These are phyloP conservation scores for Daubentonia madagascariensis DNA, from an alignment of 2,113 vertebrate species.

Conservation along the genomic window DNA sequence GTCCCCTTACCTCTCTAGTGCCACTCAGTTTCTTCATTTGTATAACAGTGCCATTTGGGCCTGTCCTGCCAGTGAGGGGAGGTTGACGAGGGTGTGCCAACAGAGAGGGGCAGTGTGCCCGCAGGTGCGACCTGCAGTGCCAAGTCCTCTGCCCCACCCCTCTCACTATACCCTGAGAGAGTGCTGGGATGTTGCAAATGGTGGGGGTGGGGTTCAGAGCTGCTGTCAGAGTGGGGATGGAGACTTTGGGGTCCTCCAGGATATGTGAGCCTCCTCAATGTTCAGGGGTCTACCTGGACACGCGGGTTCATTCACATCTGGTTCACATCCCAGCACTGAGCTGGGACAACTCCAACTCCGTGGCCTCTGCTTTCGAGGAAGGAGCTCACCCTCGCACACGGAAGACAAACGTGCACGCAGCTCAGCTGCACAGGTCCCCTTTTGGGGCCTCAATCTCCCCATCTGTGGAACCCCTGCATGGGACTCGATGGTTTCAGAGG, in stretches of 20 bases:
- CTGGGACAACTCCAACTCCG: too few species aligned
- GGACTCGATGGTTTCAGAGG: not conserved
- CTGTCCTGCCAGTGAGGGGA: not conserved
- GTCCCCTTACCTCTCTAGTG: not conserved
- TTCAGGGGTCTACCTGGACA: not conserved
- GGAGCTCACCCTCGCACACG: not conserved
- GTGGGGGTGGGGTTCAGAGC: not conserved
- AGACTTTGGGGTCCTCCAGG: not conserved
- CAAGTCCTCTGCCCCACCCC: not conserved
- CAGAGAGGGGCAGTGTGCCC: not conserved
- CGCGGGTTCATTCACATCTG: not conserved
- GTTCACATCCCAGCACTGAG: not conserved
- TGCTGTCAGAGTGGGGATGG: not conserved
- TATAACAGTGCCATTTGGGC: rapidly evolving
- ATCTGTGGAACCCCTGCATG: not conserved
- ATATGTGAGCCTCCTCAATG: not conserved
- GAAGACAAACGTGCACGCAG: rapidly evolving
- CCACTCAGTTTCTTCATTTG: not conserved
- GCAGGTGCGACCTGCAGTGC: not conserved
- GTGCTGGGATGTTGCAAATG: not conserved
- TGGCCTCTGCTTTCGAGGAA: not conserved
- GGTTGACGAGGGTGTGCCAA: rapidly evolving
- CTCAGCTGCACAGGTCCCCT: not conserved
- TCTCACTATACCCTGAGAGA: not conserved
- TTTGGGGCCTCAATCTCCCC: rapidly evolving